Conservation (phyloP, 1,140 invertebrate genomes). For the Aphelinus atriplicis region DNA sequence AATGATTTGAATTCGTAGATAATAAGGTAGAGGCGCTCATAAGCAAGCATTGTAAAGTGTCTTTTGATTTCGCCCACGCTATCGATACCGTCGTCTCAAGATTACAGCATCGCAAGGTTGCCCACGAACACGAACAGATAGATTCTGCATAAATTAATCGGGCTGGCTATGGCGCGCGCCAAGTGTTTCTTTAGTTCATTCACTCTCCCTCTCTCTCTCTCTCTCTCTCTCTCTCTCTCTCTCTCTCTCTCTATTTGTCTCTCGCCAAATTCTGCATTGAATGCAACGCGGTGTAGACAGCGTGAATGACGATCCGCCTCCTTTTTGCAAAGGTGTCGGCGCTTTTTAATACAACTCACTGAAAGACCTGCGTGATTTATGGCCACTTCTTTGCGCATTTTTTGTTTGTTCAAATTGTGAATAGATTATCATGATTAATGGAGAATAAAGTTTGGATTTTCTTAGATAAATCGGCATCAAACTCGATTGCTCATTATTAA, state of each 20-base stretch:
- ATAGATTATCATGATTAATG: conserved; percentile 24
- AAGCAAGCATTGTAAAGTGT: conserved; percentile 24
- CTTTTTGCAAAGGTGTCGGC: conserved; percentile 22
- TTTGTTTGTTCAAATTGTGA: conserved; percentile 22
- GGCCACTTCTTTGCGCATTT: conserved; percentile 1
- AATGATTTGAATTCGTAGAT: conserved; percentile 2
- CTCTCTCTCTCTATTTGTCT: conserved; percentile 12
- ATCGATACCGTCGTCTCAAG: not conserved
- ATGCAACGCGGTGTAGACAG: conserved; percentile 11
- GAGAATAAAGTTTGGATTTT: conserved; percentile 26
- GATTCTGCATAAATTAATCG: conserved; percentile 45
- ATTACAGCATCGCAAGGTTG: conserved; percentile 43
- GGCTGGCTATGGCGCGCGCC: conserved; percentile 1
- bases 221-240: conserved; percentile 15
- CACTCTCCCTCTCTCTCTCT: not conserved
- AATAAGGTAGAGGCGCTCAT: not conserved
- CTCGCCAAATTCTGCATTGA: conserved; percentile 27
- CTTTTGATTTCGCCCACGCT: conserved; percentile 26
- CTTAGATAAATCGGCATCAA: conserved; percentile 12
- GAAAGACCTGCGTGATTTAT: conserved; percentile 16
- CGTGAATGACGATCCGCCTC: conserved; percentile 30
- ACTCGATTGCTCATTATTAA: conserved; percentile 1
- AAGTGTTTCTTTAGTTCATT: conserved; percentile 32
- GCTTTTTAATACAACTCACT: not conserved
- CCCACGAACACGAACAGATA: conserved; percentile 19